phyloP scores from a whole-genome alignment of 53 echinoderm and acorn worm genomes.

The Stichopus horrens region DNA sequence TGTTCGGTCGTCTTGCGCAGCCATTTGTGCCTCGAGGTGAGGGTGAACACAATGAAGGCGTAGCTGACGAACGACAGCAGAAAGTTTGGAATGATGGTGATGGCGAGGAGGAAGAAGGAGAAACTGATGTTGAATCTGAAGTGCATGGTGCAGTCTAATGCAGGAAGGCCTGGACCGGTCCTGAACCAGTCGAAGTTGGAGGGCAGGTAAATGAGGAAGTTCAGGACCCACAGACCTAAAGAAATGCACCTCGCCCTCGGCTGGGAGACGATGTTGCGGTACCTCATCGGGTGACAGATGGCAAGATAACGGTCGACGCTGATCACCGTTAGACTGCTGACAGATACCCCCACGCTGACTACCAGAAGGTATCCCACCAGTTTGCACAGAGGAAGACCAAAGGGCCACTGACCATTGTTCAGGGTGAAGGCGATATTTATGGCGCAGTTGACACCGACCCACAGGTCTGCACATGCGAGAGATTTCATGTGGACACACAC shows the following conservation, averaged over 20 bases:
- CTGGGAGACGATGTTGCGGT: slow-evolving; percentile 51
- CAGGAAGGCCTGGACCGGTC: neutral
- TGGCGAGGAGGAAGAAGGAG: slow-evolving; percentile 55
- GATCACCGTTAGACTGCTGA: slow-evolving; percentile 66
- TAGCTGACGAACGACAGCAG: slow-evolving; percentile 73
- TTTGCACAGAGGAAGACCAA: slow-evolving; percentile 54
- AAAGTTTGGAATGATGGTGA: slow-evolving; percentile 73
- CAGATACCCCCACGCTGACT: slow-evolving; percentile 59
- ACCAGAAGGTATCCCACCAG: slow-evolving; percentile 56
- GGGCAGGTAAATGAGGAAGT: slow-evolving; percentile 52
- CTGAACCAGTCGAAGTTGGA: slow-evolving; percentile 59
- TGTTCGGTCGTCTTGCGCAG: slow-evolving; percentile 21
- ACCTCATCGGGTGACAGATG: slow-evolving; percentile 65
- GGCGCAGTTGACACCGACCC: slow-evolving; percentile 69
- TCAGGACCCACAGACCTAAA: slow-evolving; percentile 38
- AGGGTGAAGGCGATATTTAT: slow-evolving; percentile 57
- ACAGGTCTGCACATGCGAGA: slow-evolving; percentile 70
- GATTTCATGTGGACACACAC: slow-evolving; percentile 74
- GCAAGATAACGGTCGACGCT: slow-evolving; percentile 76
- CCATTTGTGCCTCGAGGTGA: slow-evolving; percentile 46
- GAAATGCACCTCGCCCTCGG: slow-evolving; percentile 35
- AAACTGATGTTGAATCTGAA: slow-evolving; percentile 57
- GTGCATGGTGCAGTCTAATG: slow-evolving; percentile 48
- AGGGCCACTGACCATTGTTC: slow-evolving; percentile 55
- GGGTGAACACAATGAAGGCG: slow-evolving; percentile 50